Conservation (phyloP, 2,888 invertebrate genomes). For the Torymus aiolomorphi region DNA sequence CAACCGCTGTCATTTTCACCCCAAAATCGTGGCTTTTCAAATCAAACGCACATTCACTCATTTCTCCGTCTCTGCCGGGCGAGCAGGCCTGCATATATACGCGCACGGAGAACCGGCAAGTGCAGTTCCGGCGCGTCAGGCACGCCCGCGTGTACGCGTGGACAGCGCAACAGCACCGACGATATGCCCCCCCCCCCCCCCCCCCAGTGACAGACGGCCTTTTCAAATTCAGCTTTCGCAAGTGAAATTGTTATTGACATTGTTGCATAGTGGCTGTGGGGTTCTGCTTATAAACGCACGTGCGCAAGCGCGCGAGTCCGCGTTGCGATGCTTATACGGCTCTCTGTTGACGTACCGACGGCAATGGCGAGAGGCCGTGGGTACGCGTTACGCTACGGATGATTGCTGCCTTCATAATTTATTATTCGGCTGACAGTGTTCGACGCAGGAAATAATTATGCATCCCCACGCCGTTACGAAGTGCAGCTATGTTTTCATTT, state of each 20-base stretch:
- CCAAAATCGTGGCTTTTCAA: constrained; percentile 41
- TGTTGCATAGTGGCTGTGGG: background rate
- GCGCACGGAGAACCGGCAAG: background rate
- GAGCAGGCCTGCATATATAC: too few species aligned
- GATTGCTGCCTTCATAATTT: constrained; percentile 13
- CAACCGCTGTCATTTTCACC: constrained; percentile 40
- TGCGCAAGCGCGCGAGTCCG: too few species aligned
- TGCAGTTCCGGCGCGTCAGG: constrained; percentile 9
- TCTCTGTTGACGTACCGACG: constrained; percentile 12
- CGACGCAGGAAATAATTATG: too few species aligned
- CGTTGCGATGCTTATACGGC: background rate
- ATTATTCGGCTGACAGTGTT: constrained; percentile 8
- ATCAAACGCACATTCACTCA: constrained; percentile 44
- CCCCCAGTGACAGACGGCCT: constrained; percentile 36
- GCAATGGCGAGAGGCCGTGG: background rate
- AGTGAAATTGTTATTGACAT: constrained; percentile 46
- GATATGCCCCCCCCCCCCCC: too few species aligned
- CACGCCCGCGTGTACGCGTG: background rate
- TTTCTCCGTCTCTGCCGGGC: constrained; percentile 3
- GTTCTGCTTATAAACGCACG: background rate
- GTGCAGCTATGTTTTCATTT: too few species aligned
- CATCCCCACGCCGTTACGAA: too few species aligned
- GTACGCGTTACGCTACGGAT: background rate
- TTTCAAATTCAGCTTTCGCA: constrained; percentile 32
- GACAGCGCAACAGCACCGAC: constrained; percentile 23